A percentile compares a stretch with the other conserved stretches of the same genome.
Evolutionary conservation across 2,888 invertebrate genomes (phyloP).

Genomic region (Erebia ligea): DNA sequence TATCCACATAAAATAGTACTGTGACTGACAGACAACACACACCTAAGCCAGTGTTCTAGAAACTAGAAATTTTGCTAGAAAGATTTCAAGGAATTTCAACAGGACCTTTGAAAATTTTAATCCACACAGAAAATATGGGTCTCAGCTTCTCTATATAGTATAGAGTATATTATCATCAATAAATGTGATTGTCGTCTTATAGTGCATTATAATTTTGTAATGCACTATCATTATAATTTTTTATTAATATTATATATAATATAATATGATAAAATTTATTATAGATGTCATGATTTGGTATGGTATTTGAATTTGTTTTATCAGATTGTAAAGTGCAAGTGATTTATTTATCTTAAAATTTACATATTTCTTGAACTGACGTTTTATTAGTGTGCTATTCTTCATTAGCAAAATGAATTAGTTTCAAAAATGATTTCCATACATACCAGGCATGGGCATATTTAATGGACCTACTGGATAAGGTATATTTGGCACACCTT

Average conservation of each 20-base stretch:
- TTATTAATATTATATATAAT: too few species aligned
- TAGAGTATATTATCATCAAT: conserved; percentile 6
- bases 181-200: not conserved
- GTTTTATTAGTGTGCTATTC: not conserved
- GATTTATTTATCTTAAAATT: not conserved
- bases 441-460: conserved; percentile 90
- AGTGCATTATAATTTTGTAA: conserved; percentile 1
- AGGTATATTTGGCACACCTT: conserved; percentile 85
- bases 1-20: too few species aligned
- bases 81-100: too few species aligned
- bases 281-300: too few species aligned
- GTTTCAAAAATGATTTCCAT: conserved; percentile 71
- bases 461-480: conserved; percentile 88
- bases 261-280: too few species aligned
- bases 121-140: too few species aligned
- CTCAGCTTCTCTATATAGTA: not conserved
- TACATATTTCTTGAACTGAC: not conserved
- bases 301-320: too few species aligned
- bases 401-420: not conserved
- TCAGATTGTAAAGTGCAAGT: conserved; percentile 1
- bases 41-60: too few species aligned
- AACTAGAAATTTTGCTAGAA: too few species aligned
- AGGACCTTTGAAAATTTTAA: too few species aligned
- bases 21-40: too few species aligned
- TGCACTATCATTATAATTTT: too few species aligned